These are phyloP conservation scores for Cricetomys ansorgei DNA, from an alignment of 2,113 vertebrate species.

Conservation along the genomic window DNA sequence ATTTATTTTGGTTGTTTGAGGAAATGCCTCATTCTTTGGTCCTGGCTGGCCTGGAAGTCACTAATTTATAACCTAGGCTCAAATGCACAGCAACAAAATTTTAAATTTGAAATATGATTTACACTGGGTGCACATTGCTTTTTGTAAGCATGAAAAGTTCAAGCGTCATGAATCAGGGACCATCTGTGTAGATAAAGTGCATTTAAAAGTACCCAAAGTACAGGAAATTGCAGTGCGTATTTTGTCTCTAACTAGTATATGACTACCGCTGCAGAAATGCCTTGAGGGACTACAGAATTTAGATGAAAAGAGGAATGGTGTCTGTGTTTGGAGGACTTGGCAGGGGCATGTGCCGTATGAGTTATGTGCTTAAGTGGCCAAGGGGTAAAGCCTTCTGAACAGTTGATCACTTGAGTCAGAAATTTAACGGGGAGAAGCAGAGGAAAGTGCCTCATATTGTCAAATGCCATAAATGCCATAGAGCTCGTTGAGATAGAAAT, in stretches of 20 bases:
- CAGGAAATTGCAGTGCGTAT: neutral
- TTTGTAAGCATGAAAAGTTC: neutral
- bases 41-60: neutral
- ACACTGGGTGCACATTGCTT: neutral
- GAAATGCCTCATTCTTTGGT: neutral
- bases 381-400: neutral
- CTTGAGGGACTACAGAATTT: conserved; percentile 3
- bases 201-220: conserved; percentile 32
- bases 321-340: neutral
- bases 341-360: neutral
- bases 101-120: neutral
- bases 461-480: conserved; percentile 19
- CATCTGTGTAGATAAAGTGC: neutral
- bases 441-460: neutral
- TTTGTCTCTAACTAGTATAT: conserved; percentile 34
- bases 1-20: neutral
- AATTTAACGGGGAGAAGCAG: neutral
- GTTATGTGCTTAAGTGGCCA: neutral
- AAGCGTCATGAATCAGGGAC: neutral
- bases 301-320: neutral
- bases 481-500: neutral
- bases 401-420: conserved; percentile 10
- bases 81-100: neutral
- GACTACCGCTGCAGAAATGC: neutral
- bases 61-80: neutral